These are phyloP conservation scores for Villa cingulata DNA, from an alignment of 2,888 invertebrate genomes.

Conservation along the genomic window DNA sequence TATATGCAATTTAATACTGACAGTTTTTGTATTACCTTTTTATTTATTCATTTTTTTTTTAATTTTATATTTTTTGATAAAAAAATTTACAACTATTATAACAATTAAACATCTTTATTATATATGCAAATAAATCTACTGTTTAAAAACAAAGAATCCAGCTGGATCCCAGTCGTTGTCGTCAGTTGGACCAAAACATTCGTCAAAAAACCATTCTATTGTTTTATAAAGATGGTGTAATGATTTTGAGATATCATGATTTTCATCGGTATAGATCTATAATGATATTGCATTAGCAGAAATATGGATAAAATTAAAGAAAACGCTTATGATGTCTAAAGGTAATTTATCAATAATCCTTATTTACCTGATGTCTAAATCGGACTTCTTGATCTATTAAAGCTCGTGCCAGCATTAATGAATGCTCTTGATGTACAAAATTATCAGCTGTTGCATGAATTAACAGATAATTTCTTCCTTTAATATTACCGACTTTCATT, in stretches of 20 bases:
- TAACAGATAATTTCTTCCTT: slow-evolving; percentile 48
- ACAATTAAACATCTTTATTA: too few species aligned
- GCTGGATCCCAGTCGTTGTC: slow-evolving; percentile 56
- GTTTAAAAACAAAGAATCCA: slow-evolving; percentile 37
- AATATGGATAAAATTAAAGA: too few species aligned
- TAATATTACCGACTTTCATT: slow-evolving; percentile 62
- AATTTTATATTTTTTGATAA: too few species aligned
- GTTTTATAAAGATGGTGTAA: slow-evolving; percentile 66
- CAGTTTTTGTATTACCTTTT: too few species aligned
- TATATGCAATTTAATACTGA: too few species aligned
- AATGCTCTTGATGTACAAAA: slow-evolving; percentile 75
- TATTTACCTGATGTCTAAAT: slow-evolving; percentile 66
- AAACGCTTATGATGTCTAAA: too few species aligned
- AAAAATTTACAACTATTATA: too few species aligned
- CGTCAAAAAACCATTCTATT: slow-evolving; percentile 76
- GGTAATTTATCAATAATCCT: too few species aligned
- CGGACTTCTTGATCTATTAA: slow-evolving; percentile 66
- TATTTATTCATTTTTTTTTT: too few species aligned
- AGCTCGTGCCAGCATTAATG: slow-evolving; percentile 69
- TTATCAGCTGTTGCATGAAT: slow-evolving; percentile 79
- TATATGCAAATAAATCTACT: slow-evolving; percentile 22
- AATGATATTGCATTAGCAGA: too few species aligned
- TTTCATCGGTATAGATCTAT: slow-evolving; percentile 80
- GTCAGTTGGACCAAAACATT: slow-evolving; percentile 62
- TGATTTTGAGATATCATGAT: slow-evolving; percentile 59